These are phyloP conservation scores for Dolichotis patagonum DNA, from an alignment of 2,113 vertebrate species.

Conservation along the genomic window DNA sequence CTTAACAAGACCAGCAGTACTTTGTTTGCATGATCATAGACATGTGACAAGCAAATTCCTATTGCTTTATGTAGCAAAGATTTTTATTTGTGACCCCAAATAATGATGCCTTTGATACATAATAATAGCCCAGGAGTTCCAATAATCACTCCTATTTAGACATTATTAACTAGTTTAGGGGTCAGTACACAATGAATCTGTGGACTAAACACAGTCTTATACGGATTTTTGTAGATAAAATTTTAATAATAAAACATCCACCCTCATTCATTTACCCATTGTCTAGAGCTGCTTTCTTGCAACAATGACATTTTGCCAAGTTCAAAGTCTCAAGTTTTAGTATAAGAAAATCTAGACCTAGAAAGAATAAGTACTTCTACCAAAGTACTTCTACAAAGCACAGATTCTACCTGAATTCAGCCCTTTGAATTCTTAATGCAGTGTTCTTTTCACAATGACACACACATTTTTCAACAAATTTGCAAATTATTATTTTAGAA, in stretches of 20 bases:
- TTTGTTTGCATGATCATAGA: neutral
- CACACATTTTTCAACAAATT: neutral
- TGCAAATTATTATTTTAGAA: neutral
- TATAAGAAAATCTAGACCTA: neutral
- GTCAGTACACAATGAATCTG: neutral
- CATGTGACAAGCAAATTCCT: neutral
- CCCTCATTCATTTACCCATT: neutral
- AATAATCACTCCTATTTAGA: neutral
- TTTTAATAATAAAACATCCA: neutral
- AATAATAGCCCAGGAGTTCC: neutral
- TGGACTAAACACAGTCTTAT: neutral
- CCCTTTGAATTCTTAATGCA: neutral
- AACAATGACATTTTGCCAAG: neutral
- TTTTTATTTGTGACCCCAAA: neutral
- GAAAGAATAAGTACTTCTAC: neutral
- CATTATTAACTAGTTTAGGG: neutral
- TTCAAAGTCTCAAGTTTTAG: neutral
- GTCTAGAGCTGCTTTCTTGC: neutral
- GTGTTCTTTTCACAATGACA: neutral
- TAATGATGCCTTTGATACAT: neutral
- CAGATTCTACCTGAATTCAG: neutral
- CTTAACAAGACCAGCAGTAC: neutral
- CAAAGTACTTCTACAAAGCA: slow-evolving; percentile 5
- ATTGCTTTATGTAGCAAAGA: neutral
- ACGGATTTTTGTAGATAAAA: neutral